phyloP scores from a whole-genome alignment of 1,140 invertebrate species.

The Neodiprion lecontei region DNA sequence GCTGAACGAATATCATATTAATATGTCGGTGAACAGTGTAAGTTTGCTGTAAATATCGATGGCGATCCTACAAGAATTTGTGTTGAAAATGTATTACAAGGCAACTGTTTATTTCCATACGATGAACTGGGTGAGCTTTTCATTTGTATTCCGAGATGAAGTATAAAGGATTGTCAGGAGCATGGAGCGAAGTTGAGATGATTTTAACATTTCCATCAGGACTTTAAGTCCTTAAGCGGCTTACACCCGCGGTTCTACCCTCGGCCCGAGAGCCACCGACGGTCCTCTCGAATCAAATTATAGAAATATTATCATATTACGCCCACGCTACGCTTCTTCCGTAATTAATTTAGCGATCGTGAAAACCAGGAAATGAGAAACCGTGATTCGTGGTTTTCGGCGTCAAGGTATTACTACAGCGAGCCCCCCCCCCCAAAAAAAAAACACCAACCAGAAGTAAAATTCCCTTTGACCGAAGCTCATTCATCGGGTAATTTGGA shows the following conservation, averaged over 20 bases:
- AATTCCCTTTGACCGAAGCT: too few relatives aligned
- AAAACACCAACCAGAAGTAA: too few relatives aligned
- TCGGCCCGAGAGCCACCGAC: not conserved
- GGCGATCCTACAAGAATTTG: too few relatives aligned
- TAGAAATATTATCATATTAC: slow-evolving; percentile 8
- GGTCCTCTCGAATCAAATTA: slow-evolving; percentile 2
- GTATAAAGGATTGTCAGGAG: not conserved
- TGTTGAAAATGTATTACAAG: too few relatives aligned
- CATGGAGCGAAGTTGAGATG: slow-evolving; percentile 2
- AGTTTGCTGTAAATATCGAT: too few relatives aligned
- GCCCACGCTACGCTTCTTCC: not conserved
- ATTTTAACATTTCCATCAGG: slow-evolving; percentile 1
- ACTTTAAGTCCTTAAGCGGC: slow-evolving; percentile 3
- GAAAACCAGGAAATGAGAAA: not conserved
- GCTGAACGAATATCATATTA: too few relatives aligned
- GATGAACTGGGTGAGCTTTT: not conserved
- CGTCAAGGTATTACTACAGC: not conserved
- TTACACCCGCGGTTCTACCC: not conserved
- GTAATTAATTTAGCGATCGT: not conserved
- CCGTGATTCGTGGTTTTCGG: not conserved
- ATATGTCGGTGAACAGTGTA: too few relatives aligned
- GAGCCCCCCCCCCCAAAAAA: too few relatives aligned
- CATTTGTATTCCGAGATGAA: not conserved
- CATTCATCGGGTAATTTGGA: too few relatives aligned
- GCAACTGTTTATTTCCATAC: too few relatives aligned